phyloP scores from a whole-genome alignment of 2,113 vertebrate species.

The Morphnarchus princeps region DNA sequence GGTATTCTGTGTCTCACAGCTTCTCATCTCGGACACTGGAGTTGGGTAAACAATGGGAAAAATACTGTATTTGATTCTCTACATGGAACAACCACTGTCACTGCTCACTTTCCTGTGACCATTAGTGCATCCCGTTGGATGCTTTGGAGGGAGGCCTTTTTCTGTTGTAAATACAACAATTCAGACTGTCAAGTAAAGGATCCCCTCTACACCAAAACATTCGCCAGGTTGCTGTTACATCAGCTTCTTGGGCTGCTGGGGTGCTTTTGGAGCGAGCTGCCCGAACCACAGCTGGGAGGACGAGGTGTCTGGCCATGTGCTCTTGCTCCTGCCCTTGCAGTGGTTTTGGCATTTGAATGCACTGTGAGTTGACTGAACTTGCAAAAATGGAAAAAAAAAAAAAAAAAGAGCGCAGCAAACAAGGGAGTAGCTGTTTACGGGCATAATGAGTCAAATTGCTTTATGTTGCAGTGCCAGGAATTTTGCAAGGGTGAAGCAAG shows the following conservation, averaged over 20 bases:
- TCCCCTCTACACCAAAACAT: not conserved
- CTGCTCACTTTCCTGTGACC: not conserved
- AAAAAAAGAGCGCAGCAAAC: not conserved
- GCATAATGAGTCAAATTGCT: not conserved
- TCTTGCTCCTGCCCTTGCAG: not conserved
- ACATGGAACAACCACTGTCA: not conserved
- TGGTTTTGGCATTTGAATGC: not conserved
- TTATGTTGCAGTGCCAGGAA: not conserved
- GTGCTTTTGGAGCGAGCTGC: not conserved
- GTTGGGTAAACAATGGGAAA: not conserved
- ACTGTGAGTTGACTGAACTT: not conserved
- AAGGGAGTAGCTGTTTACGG: not conserved
- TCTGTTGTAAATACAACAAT: not conserved
- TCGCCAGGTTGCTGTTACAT: not conserved
- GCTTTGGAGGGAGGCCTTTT: not conserved
- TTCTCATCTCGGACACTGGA: not conserved
- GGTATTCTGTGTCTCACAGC: not conserved
- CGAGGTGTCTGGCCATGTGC: rapidly evolving
- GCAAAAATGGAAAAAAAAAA: not conserved
- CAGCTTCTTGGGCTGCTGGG: not conserved
- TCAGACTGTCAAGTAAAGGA: not conserved
- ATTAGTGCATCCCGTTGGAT: not conserved
- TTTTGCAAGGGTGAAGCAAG: not conserved
- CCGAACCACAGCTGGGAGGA: not conserved
- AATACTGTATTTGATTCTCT: not conserved